Conservation (phyloP, 2,113 vertebrate species). For the Delphinus delphis region DNA sequence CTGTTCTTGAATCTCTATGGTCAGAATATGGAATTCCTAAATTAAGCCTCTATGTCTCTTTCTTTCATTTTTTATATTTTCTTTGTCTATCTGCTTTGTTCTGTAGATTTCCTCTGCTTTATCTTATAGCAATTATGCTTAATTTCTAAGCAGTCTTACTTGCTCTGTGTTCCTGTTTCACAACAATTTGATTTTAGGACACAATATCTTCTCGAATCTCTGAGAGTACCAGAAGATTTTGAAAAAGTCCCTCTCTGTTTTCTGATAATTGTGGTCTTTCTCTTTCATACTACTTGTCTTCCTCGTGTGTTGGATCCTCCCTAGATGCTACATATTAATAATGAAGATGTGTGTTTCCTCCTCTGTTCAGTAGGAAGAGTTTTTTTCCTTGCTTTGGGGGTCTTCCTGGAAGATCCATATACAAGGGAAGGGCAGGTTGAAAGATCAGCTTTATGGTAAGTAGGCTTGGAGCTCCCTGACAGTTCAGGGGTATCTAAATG, state of each 20-base stretch:
- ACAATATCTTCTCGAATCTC: neutral
- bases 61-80: neutral
- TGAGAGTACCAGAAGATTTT: neutral
- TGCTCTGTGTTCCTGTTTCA: slow-evolving; percentile 7
- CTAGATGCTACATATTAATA: neutral
- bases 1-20: neutral
- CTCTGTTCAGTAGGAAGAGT: neutral
- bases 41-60: neutral
- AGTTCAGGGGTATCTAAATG: neutral
- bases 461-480: neutral
- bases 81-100: neutral
- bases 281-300: neutral
- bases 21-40: neutral
- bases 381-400: neutral
- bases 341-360: neutral
- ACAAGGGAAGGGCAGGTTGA: neutral
- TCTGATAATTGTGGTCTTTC: neutral
- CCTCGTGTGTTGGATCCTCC: neutral
- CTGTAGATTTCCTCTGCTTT: neutral
- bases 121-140: neutral
- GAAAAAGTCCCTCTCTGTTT: neutral
- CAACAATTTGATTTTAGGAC: neutral
- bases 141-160: slow-evolving; percentile 23
- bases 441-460: neutral
- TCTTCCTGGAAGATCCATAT: neutral